Base-by-base conservation (phyloP, 2,113 vertebrate genomes). In the Orthochromis indermauri region DNA sequence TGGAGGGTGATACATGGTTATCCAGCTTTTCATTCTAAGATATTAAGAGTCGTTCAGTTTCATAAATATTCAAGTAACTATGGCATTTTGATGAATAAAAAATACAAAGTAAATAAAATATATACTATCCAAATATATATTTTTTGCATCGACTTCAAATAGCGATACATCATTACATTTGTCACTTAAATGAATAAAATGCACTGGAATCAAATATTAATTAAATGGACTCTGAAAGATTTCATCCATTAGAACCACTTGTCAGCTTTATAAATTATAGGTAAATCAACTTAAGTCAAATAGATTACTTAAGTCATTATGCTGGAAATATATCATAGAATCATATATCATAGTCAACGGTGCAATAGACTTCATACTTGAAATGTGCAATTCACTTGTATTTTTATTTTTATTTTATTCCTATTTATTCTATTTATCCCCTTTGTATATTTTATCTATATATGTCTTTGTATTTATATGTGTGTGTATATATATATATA, bases 261-360 rank as follows among this genome's bases (percentile, higher is more conserved):
- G 86, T 84, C 78, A 86, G 14, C 81, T 49, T 78, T 49, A 59
- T 51, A 81, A 81, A 90, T 90, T 85, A 81, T 51, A 88, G 53
- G 37, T 83, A 31, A 81, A 81, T 84, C 13, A 73, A 49, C 78
- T 61, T 47, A 80, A 51, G 51, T 78, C 24, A 42, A 79, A 73
- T 28, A 81, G 28, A 88, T 85, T 42, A 63, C 61, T 76, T n/a
- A 59, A 82, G 66, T 53, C 79, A 81, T 76, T 85, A 73, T 78
- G 45, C 33, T 73, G 45, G 87, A 63, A 76, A 76, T 53, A 6
- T 63, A 8, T 81, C 21, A 21, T 21, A 76, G 33, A 35, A 35
- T 35, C 33, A 35, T 35, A 35, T 35, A 35, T 35, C 33, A 35
- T 35, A 35, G 33, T 9, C 33, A 9, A 35, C 8, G 33, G 33